phyloP scores from a whole-genome alignment of 2,797 vertebrate genomes.

The Dryobates pubescens region DNA sequence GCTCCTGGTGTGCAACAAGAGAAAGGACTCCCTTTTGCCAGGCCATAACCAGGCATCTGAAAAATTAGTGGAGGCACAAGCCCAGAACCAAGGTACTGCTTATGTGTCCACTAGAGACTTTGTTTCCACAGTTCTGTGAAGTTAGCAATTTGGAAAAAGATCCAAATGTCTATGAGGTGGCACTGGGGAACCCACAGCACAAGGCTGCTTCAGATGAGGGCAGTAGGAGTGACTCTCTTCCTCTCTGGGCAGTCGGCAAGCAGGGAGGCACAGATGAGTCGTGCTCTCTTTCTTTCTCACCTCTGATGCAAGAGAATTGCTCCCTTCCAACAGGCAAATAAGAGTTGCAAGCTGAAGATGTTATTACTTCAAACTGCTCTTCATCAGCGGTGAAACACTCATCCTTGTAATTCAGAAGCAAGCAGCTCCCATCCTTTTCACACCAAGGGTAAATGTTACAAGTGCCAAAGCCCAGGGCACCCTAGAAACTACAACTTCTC shows the following conservation, averaged over 20 bases:
- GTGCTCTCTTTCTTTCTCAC: neutral
- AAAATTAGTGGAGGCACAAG: neutral
- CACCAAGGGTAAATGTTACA: neutral
- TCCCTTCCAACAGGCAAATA: neutral
- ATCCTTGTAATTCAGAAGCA: neutral
- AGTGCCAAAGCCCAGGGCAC: neutral
- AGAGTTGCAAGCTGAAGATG: neutral
- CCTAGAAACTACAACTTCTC: neutral
- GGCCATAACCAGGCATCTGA: neutral
- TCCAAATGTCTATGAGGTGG: neutral
- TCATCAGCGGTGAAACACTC: neutral
- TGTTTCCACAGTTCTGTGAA: neutral
- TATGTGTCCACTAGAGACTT: neutral
- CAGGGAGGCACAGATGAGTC: neutral
- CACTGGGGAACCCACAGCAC: neutral
- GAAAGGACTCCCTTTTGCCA: neutral
- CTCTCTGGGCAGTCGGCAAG: neutral
- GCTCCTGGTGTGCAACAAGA: neutral
- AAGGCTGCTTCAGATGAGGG: neutral
- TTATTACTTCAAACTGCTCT: neutral
- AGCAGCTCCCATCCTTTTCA: neutral
- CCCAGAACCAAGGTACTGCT: neutral
- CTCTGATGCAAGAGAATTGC: neutral
- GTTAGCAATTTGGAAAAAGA: neutral
- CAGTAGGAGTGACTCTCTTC: neutral